Evolutionary conservation across 1,140 invertebrate genomes (phyloP).

Genomic region (Drosophila lacteicornis): DNA sequence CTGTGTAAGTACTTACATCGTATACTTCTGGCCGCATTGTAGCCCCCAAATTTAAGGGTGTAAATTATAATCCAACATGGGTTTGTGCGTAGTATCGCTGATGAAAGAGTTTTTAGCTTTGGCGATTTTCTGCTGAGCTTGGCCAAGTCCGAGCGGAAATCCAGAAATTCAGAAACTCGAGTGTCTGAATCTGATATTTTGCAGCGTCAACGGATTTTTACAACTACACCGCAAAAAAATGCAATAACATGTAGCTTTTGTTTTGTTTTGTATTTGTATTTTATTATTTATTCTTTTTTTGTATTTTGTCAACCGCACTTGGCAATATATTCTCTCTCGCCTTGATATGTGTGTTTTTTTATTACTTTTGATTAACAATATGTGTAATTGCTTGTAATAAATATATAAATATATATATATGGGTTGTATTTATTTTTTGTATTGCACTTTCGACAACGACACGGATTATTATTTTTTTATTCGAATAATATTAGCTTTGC

Average conservation of each 20-base stretch:
- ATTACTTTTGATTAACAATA: conserved; percentile 60
- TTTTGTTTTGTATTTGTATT: conserved; percentile 26
- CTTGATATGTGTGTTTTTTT: conserved; percentile 50
- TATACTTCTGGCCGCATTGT: conserved; percentile 84
- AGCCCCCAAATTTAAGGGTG: conserved; percentile 84
- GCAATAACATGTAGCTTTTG: conserved; percentile 45
- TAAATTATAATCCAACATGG: conserved; percentile 84
- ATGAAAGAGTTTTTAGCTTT: conserved; percentile 25
- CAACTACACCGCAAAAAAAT: conserved; percentile 67
- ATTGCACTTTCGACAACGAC: conserved; percentile 67
- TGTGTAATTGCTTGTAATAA: conserved; percentile 52
- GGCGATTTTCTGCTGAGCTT: conserved; percentile 29
- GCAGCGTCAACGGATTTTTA: conserved; percentile 60
- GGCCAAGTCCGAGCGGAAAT: conserved; percentile 54
- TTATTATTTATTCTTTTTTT: conserved; percentile 22
- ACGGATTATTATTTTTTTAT: conserved; percentile 48
- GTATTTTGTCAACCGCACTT: conserved; percentile 39
- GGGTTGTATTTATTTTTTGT: conserved; percentile 39
- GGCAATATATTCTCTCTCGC: conserved; percentile 12
- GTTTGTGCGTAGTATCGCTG: conserved; percentile 70
- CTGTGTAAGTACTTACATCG: conserved; percentile 69
- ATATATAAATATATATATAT: conserved; percentile 37
- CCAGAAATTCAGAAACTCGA: conserved; percentile 36
- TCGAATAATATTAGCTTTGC: conserved; percentile 63
- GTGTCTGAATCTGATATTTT: conserved; percentile 31